Evolutionary conservation across 2,888 invertebrate genomes (phyloP).

Genomic region (Empis livida): DNA sequence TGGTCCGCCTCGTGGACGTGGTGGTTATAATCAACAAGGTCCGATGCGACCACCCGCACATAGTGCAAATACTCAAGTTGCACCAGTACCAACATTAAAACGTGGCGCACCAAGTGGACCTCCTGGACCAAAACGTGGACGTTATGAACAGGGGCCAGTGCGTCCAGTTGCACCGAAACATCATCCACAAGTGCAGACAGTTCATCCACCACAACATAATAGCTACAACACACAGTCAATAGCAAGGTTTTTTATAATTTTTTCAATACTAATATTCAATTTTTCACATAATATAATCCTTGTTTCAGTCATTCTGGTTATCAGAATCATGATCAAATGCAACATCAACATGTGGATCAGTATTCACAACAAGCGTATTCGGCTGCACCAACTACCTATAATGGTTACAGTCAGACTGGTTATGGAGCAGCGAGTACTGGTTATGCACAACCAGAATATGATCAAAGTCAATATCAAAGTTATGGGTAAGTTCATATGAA

Average conservation of each 20-base stretch:
- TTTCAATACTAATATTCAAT: neutral
- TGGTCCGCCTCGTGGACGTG: slow-evolving; percentile 28
- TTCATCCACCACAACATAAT: slow-evolving; percentile 12
- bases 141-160: slow-evolving; percentile 32
- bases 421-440: slow-evolving; percentile 25
- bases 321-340: slow-evolving; percentile 31
- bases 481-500: slow-evolving; percentile 23
- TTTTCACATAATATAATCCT: neutral
- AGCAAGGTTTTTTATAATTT: slow-evolving; percentile 5
- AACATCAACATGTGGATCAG: slow-evolving; percentile 28
- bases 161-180: slow-evolving; percentile 33
- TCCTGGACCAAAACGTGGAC: slow-evolving; percentile 34
- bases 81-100: slow-evolving; percentile 33
- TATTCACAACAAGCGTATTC: slow-evolving; percentile 32
- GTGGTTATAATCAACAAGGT: slow-evolving; percentile 26
- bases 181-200: slow-evolving; percentile 26
- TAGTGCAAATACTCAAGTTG: slow-evolving; percentile 32
- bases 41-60: slow-evolving; percentile 31
- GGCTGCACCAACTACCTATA: slow-evolving; percentile 26
- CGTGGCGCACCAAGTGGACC: slow-evolving; percentile 32
- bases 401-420: slow-evolving; percentile 32
- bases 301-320: slow-evolving; percentile 25
- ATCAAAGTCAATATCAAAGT: slow-evolving; percentile 34
- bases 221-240: slow-evolving; percentile 8
- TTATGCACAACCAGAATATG: slow-evolving; percentile 23